Percentiles rank a stretch among this genome's conserved stretches.
Evolutionary conservation across 2,113 vertebrate species (phyloP).

Genomic region (Okapia johnstoni): DNA sequence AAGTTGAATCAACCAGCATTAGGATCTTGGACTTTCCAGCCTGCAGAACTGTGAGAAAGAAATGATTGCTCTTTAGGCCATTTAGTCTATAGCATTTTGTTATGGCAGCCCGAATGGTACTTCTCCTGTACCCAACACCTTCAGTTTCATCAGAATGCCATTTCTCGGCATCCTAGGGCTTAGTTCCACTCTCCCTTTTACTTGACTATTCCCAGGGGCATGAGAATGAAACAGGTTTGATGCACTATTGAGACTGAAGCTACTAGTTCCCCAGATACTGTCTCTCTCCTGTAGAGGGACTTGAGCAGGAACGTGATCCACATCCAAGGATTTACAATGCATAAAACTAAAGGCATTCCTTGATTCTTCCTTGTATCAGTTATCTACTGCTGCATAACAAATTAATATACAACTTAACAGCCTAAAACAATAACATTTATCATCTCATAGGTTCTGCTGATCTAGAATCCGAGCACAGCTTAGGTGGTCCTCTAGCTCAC

Average conservation of each 20-base stretch:
- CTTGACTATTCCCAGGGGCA: neutral
- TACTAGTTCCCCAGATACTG: too few species aligned
- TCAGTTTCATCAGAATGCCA: neutral
- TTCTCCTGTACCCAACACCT: neutral
- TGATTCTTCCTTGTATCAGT: neutral
- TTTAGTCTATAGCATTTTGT: neutral
- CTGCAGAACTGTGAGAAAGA: neutral
- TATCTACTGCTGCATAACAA: neutral
- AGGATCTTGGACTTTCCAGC: neutral
- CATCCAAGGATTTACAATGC: neutral
- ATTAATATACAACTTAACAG: neutral
- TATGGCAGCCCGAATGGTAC: neutral
- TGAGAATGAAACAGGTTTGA: neutral
- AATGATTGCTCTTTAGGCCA: neutral
- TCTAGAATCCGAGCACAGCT: neutral
- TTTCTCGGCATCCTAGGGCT: neutral
- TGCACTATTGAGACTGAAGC: too few species aligned
- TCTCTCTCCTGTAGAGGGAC: neutral
- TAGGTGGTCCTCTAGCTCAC: neutral
- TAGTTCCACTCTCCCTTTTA: neutral
- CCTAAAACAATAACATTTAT: neutral
- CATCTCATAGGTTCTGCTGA: neutral
- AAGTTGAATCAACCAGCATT: neutral
- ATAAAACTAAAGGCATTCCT: neutral
- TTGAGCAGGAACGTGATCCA: neutral